A percentile compares a stretch with the other conserved stretches of the same genome.
Evolutionary conservation across 2,888 invertebrate genomes (phyloP).

Genomic region (Girardia tigrina): DNA sequence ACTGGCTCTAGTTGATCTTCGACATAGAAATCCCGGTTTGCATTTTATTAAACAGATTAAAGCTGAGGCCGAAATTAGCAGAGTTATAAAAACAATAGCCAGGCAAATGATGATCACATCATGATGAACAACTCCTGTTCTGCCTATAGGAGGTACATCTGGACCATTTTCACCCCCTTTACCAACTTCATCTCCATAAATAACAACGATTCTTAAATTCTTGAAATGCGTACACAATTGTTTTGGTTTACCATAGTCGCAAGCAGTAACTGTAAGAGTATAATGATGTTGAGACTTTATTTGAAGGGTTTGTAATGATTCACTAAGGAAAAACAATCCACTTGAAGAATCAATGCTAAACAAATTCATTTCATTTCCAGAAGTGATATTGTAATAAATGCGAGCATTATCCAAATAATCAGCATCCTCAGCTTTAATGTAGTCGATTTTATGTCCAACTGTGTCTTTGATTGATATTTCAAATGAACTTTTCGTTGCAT

Average conservation of each 20-base stretch:
- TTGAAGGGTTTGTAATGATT: not conserved
- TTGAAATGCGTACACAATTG: slow-evolving; percentile 24
- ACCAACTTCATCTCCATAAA: not conserved
- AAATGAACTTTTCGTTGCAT: slow-evolving; percentile 27
- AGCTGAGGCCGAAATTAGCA: slow-evolving; percentile 23
- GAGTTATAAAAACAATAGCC: slow-evolving; percentile 27
- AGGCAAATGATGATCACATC: slow-evolving; percentile 29
- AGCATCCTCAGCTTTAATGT: slow-evolving; percentile 29
- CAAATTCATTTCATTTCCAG: slow-evolving; percentile 12
- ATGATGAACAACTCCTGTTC: slow-evolving; percentile 13
- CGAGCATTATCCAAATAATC: not conserved
- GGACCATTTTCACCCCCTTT: not conserved
- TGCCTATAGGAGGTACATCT: not conserved
- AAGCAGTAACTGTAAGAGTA: not conserved
- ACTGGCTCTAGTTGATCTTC: slow-evolving; percentile 13
- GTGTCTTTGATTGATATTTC: slow-evolving; percentile 21
- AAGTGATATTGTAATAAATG: slow-evolving; percentile 27
- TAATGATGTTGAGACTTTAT: not conserved
- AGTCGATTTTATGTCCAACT: slow-evolving; percentile 25
- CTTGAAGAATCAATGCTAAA: slow-evolving; percentile 27
- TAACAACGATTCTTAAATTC: slow-evolving; percentile 24
- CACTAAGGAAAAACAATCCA: slow-evolving; percentile 25
- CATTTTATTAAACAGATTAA: slow-evolving; percentile 29
- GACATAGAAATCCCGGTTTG: slow-evolving; percentile 14
- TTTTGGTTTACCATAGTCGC: slow-evolving; percentile 30